Evolutionary conservation across 2,797 vertebrate genomes (phyloP), one percentile per base, ranked within the genome.

Genomic region (Malurus leucopterus): DNA sequence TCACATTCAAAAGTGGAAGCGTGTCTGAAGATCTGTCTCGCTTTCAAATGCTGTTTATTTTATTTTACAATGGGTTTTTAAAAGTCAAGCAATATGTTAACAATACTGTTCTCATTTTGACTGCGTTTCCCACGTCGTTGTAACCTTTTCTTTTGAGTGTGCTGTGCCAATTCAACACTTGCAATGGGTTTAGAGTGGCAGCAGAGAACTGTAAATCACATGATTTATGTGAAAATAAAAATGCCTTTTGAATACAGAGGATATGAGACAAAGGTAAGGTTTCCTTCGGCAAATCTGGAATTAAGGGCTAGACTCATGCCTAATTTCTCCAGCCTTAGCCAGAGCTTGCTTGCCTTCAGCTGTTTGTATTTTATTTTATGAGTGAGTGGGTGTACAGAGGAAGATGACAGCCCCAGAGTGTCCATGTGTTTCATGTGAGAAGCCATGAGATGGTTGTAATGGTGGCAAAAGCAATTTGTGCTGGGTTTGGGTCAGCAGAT

Each of bases 221-320:
- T 84, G 63, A 87, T 89, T 94, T 91, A 58, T 76, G 44, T 63
- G 57, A 78, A 91, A 84, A 86, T 59, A 73, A 76, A 94, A 91
- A 84, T 32, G 34, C 9, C 73, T 84, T 89, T 90, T 89, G 85
- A 85, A 84, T 89, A 59, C 70, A 87, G 63, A 92, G 84, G 73
- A 92, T 95, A 81, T 88, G 86, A 94, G 65, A 69, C 65, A 92
- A 82, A 92, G 65, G 76, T 88, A 83, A 91, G 27, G 63, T 92
- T 93, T 92, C 67, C 82, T 94, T 89, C 79, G 81, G 40, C 46
- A 89, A 77, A 90, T 84, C 63, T 90, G 86, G 79, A 90, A 81
- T 87, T 74, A 71, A 87, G 58, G 30, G 44, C 30, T 81, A 69
- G 63, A 26, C 41, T 93, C 32, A 46, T 57, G 24, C 61, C 73